Conservation (phyloP, 2,797 vertebrate species). For the Spheniscus humboldti region DNA sequence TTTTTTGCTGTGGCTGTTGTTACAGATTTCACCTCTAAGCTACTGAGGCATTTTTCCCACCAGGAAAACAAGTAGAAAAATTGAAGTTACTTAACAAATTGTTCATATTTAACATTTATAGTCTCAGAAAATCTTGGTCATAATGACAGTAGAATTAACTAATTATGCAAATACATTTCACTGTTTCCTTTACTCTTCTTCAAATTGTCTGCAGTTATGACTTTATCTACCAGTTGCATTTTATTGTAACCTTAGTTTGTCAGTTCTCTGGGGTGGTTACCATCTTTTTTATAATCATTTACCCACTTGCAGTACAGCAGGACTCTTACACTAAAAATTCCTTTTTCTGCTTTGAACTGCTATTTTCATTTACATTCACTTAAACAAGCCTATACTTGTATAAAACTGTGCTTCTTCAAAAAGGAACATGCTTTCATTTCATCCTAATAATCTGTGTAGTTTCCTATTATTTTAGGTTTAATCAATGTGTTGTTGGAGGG, state of each 20-base stretch:
- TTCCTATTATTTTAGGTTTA: not conserved
- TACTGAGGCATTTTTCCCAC: not conserved
- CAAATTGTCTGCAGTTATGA: not conserved
- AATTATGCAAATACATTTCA: not conserved
- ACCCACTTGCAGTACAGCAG: not conserved
- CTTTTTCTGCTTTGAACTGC: not conserved
- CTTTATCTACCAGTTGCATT: not conserved
- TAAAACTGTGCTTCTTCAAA: not conserved
- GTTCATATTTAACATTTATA: not conserved
- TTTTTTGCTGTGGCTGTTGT: not conserved
- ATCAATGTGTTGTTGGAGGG: not conserved
- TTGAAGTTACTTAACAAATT: not conserved
- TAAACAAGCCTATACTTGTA: not conserved
- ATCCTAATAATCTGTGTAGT: not conserved
- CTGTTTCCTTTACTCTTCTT: not conserved
- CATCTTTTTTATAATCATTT: not conserved
- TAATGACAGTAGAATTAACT: not conserved
- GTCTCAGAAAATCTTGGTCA: not conserved
- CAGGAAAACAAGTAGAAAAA: conserved; percentile 2
- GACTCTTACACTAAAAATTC: not conserved
- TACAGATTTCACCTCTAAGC: conserved; percentile 13
- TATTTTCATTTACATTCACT: not conserved
- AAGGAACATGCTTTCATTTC: not conserved
- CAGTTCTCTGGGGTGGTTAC: not conserved
- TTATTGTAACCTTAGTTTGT: not conserved